Conservation (phyloP, 35 echinoderm and acorn worm species). For the Heliocidaris tuberculata region DNA sequence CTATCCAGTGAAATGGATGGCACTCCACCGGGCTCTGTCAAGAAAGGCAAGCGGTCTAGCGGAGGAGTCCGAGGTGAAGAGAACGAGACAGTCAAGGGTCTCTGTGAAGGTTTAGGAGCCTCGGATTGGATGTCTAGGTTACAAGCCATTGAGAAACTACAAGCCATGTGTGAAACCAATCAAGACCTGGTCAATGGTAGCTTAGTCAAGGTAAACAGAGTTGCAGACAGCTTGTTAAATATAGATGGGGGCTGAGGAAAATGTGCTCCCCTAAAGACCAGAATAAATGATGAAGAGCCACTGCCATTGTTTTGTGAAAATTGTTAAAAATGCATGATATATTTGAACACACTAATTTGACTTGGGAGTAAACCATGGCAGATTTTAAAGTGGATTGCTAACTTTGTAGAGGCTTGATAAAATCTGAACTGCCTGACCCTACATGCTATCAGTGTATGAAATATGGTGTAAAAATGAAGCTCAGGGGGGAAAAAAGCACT, state of each 20-base stretch:
- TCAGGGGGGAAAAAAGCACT: too few relatives aligned
- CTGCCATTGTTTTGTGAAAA: too few relatives aligned
- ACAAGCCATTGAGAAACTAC: conserved; percentile 70
- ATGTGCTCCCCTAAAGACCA: too few relatives aligned
- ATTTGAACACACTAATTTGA: too few relatives aligned
- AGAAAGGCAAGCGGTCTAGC: conserved; percentile 60
- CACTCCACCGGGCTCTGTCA: conserved; percentile 69
- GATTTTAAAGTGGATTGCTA: too few relatives aligned
- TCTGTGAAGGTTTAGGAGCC: conserved; percentile 70
- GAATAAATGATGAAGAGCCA: too few relatives aligned
- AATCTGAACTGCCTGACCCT: too few relatives aligned
- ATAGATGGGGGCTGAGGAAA: neutral
- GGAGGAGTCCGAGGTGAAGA: conserved; percentile 44
- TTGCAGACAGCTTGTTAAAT: neutral
- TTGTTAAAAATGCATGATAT: too few relatives aligned
- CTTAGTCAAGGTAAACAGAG: conserved; percentile 82
- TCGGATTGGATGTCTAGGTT: conserved; percentile 84
- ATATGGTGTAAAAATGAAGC: too few relatives aligned
- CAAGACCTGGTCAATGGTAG: conserved; percentile 60
- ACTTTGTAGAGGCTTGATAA: too few relatives aligned
- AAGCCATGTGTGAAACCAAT: conserved; percentile 66
- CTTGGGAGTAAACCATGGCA: too few relatives aligned
- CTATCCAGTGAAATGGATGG: conserved; percentile 29
- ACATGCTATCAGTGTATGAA: too few relatives aligned
- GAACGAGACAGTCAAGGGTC: conserved; percentile 71